Evolutionary conservation across 2,888 invertebrate species (phyloP).

Genomic region (Ormyrus rosae): DNA sequence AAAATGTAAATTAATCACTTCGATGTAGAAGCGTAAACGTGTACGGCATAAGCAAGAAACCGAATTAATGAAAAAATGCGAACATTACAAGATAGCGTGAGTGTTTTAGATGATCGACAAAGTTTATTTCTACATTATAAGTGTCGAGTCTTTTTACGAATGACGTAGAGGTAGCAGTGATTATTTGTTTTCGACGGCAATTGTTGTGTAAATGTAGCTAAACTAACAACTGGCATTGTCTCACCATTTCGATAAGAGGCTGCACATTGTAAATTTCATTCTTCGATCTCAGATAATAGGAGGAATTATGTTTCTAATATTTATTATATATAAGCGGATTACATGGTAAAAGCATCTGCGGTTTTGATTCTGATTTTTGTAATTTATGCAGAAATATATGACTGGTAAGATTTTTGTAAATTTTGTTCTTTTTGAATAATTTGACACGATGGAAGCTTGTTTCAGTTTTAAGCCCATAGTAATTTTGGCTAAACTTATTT

Average conservation of each 20-base stretch:
- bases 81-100: constrained; percentile 25
- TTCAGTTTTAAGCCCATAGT: too few species aligned
- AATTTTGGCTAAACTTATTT: too few species aligned
- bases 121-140: constrained; percentile 21
- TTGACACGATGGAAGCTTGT: too few species aligned
- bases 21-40: constrained; percentile 18
- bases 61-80: constrained; percentile 43
- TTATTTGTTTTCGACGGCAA: constrained; percentile 2
- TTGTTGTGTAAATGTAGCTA: constrained; percentile 22
- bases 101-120: constrained; percentile 34
- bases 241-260: neutral
- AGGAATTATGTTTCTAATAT: too few species aligned
- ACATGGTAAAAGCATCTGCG: too few species aligned
- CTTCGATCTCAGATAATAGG: too few species aligned
- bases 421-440: too few species aligned
- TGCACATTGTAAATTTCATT: neutral
- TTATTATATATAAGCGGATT: neutral
- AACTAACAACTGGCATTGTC: constrained; percentile 17
- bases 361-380: neutral
- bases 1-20: constrained; percentile 50
- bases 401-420: neutral
- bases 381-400: neutral
- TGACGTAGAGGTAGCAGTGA: constrained; percentile 1
- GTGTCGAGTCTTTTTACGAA: constrained; percentile 11
- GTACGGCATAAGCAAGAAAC: constrained; percentile 3